Percentiles rank a stretch among this genome's conserved stretches.
phyloP scores from a whole-genome alignment of 2,113 vertebrate species.

The Cololabis saira region DNA sequence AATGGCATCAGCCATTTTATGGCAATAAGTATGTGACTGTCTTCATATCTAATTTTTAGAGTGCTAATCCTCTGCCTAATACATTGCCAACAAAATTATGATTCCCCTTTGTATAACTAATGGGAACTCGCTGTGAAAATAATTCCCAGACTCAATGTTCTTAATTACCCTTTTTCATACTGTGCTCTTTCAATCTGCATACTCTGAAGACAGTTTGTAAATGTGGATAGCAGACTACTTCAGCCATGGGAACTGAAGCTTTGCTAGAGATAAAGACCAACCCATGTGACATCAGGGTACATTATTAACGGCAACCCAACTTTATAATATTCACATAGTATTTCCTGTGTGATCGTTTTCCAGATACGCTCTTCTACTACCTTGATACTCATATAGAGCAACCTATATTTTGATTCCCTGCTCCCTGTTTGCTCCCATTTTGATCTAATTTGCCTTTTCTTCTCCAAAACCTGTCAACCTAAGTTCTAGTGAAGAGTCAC shows the following conservation, averaged over 20 bases:
- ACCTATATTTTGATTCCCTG: slow-evolving; percentile 34
- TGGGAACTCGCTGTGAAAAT: slow-evolving; percentile 46
- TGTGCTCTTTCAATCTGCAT: slow-evolving; percentile 50
- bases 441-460: slow-evolving; percentile 30
- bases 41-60: slow-evolving; percentile 12
- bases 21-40: not conserved
- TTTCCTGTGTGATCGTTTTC: slow-evolving; percentile 33
- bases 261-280: slow-evolving; percentile 36
- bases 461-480: slow-evolving; percentile 41
- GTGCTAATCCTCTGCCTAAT: slow-evolving; percentile 8
- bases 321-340: slow-evolving; percentile 53
- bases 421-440: slow-evolving; percentile 22
- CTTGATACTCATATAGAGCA: slow-evolving; percentile 24
- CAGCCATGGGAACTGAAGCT: slow-evolving; percentile 54
- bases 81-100: slow-evolving; percentile 15
- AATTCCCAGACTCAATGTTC: slow-evolving; percentile 48
- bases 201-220: slow-evolving; percentile 52
- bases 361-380: slow-evolving; percentile 18
- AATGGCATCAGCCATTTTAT: slow-evolving; percentile 5
- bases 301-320: slow-evolving; percentile 40
- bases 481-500: slow-evolving; percentile 70
- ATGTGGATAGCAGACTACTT: slow-evolving; percentile 47
- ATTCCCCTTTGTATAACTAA: slow-evolving; percentile 38
- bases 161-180: slow-evolving; percentile 51
- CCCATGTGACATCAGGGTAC: slow-evolving; percentile 60